Conservation (phyloP, 2,113 vertebrate species). For the Diphyllodes magnificus region DNA sequence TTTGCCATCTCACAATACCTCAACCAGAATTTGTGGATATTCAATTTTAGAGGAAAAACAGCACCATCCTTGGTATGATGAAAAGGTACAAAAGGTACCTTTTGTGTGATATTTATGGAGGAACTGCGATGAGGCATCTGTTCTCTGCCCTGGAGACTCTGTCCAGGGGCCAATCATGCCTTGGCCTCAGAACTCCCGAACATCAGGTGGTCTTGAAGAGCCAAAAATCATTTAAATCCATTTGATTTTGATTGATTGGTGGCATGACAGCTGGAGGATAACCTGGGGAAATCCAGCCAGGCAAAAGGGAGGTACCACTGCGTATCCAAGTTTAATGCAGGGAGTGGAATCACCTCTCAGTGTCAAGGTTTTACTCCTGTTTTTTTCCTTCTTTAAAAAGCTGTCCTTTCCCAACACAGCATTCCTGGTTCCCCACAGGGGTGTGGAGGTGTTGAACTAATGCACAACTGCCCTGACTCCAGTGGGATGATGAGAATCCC, state of each 20-base stretch:
- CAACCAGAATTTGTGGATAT: neutral
- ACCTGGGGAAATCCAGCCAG: neutral
- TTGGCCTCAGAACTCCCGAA: neutral
- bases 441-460: accelerated
- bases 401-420: neutral
- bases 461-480: neutral
- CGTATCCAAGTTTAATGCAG: accelerated
- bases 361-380: neutral
- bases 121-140: neutral
- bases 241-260: neutral
- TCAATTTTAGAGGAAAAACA: neutral
- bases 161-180: neutral
- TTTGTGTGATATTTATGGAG: neutral
- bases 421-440: neutral
- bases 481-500: neutral
- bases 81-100: neutral
- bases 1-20: neutral
- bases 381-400: neutral
- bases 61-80: neutral
- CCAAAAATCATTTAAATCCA: neutral
- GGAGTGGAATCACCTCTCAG: neutral
- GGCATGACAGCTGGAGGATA: neutral
- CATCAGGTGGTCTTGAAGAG: neutral
- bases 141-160: neutral
- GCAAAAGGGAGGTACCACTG: neutral